Evolutionary conservation across 1,140 invertebrate species (phyloP).

Genomic region (Probaryconus sp.): DNA sequence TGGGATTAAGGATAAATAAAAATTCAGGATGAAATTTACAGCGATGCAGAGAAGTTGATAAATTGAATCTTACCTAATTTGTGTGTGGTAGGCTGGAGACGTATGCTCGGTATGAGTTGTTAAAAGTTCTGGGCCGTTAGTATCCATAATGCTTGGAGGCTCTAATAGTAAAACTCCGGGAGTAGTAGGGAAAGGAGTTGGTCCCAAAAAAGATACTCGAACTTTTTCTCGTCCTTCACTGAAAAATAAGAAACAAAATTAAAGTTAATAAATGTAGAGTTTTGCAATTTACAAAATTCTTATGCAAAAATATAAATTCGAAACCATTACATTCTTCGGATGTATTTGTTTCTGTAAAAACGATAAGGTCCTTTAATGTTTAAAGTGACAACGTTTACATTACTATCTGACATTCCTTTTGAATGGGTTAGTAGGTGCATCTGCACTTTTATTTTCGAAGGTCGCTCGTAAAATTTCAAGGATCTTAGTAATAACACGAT

Average conservation of each 20-base stretch:
- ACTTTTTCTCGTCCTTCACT: slow-evolving; percentile 77
- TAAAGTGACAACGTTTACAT: no score
- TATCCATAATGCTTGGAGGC: slow-evolving; percentile 70
- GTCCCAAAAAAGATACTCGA: slow-evolving; percentile 74
- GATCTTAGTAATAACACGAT: slow-evolving; percentile 33
- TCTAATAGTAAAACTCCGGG: slow-evolving; percentile 76
- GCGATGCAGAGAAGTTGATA: neutral
- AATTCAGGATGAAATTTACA: neutral
- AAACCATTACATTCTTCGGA: no score
- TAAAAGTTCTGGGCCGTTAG: slow-evolving; percentile 73
- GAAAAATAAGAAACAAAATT: slow-evolving; percentile 51
- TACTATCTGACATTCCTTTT: no score
- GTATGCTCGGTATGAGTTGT: slow-evolving; percentile 77
- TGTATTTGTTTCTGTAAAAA: no score
- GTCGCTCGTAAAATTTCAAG: slow-evolving; percentile 32
- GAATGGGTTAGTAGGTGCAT: no score
- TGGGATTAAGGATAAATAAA: neutral
- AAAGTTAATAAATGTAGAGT: no score
- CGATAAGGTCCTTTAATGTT: no score
- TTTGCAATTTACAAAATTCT: no score
- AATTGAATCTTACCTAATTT: slow-evolving; percentile 70
- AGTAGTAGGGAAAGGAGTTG: slow-evolving; percentile 74
- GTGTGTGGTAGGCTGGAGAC: slow-evolving; percentile 74
- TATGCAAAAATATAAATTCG: no score
- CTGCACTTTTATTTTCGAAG: slow-evolving; percentile 12